phyloP scores from a whole-genome alignment of 2,113 vertebrate species.

The Phycodurus eques region DNA sequence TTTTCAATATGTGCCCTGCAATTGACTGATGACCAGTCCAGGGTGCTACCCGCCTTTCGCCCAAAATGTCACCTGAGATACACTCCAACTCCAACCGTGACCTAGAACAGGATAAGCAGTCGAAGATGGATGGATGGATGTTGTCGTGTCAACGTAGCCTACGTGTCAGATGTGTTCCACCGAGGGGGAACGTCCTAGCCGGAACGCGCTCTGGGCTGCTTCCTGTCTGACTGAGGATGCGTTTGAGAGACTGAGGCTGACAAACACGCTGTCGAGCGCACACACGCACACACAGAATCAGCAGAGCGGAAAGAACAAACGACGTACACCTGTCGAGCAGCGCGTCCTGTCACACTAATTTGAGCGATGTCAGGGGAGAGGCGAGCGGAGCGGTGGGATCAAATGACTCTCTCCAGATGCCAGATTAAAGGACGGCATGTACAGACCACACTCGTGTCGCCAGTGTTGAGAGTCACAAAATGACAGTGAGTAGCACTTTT shows the following conservation, averaged over 20 bases:
- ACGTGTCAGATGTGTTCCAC: background rate
- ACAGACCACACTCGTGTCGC: background rate
- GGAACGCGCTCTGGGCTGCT: conserved; percentile 32
- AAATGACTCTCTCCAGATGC: conserved; percentile 22
- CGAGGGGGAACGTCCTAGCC: conserved; percentile 19
- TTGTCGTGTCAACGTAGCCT: background rate
- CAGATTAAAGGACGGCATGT: background rate
- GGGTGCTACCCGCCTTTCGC: background rate
- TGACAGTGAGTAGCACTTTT: too few species aligned
- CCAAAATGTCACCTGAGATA: too few species aligned
- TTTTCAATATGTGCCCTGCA: background rate
- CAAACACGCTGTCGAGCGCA: conserved; percentile 35
- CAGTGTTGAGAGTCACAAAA: too few species aligned
- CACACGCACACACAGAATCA: conserved; percentile 10
- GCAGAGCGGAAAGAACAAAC: conserved; percentile 41
- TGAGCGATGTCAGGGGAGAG: conserved; percentile 12
- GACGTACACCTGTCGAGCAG: conserved; percentile 38
- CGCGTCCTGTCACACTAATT: conserved; percentile 31
- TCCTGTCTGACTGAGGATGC: conserved; percentile 30
- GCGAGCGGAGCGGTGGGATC: conserved; percentile 9
- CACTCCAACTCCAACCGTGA: background rate
- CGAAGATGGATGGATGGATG: background rate
- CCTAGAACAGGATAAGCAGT: background rate
- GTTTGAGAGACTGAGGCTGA: conserved; percentile 47
- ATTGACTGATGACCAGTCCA: background rate